These are phyloP conservation scores for Dendrolimus houi DNA, from an alignment of 2,888 invertebrate genomes.

Conservation along the genomic window DNA sequence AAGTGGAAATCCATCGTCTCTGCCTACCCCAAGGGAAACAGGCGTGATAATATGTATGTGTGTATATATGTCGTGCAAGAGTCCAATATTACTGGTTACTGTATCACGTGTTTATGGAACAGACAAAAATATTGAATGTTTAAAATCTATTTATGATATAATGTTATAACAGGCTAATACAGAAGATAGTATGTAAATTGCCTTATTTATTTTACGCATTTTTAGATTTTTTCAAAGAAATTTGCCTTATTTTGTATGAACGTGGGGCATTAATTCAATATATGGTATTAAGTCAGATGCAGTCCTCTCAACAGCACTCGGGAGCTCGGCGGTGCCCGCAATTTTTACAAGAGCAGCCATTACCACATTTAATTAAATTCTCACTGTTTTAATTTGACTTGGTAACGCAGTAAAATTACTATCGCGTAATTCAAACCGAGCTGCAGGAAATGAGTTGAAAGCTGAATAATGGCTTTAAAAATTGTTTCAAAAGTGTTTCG, in stretches of 20 bases:
- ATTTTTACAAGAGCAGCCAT: conserved; percentile 64
- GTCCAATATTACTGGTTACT: too few relatives aligned
- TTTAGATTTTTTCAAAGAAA: too few relatives aligned
- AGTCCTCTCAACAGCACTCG: conserved; percentile 24
- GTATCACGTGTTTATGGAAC: too few relatives aligned
- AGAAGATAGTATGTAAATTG: too few relatives aligned
- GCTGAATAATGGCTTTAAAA: conserved; percentile 26
- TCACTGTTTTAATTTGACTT: conserved; percentile 69
- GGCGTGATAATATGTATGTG: too few relatives aligned
- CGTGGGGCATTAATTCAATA: conserved; percentile 34
- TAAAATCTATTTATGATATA: too few relatives aligned
- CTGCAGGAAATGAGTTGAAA: conserved; percentile 19
- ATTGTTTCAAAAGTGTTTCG: conserved; percentile 17
- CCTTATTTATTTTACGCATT: too few relatives aligned
- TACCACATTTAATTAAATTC: conserved; percentile 69
- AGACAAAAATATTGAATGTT: too few relatives aligned
- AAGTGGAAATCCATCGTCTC: too few relatives aligned
- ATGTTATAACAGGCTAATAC: too few relatives aligned
- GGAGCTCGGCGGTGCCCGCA: conserved; percentile 17
- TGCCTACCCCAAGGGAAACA: too few relatives aligned
- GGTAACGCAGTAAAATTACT: conserved; percentile 48
- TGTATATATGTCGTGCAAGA: too few relatives aligned
- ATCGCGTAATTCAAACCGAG: conserved; percentile 34
- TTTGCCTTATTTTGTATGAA: conserved; percentile 4
- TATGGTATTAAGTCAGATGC: conserved; percentile 45